phyloP scores from a whole-genome alignment of 2,113 vertebrate genomes.

The Campylomormyrus numenius region DNA sequence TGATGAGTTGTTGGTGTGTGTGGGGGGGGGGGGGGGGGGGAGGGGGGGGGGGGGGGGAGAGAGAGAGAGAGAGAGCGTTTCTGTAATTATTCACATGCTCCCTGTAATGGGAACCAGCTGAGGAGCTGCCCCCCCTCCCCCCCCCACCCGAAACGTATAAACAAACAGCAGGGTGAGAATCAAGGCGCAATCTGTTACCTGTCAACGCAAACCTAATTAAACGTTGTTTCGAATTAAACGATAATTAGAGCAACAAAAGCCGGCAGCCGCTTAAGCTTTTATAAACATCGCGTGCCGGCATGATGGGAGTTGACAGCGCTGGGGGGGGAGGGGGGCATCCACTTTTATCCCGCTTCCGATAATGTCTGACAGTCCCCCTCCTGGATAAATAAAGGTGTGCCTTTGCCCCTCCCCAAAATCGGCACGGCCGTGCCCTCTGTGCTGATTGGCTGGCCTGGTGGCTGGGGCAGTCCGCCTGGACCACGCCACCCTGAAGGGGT shows the following conservation, averaged over 20 bases:
- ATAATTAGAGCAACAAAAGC: slow-evolving; percentile 19
- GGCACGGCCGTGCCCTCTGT: background rate
- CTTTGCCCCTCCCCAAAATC: background rate
- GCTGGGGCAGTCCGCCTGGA: background rate
- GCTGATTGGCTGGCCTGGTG: background rate
- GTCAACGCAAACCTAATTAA: slow-evolving; percentile 19
- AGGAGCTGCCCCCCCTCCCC: background rate
- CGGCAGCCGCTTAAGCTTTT: slow-evolving; percentile 8
- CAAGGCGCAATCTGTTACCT: slow-evolving; percentile 20
- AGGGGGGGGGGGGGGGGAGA: too few relatives aligned
- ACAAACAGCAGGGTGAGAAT: slow-evolving; percentile 15
- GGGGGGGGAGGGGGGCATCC: background rate
- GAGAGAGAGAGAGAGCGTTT: background rate
- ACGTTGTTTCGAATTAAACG: slow-evolving; percentile 19
- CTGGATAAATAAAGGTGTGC: background rate
- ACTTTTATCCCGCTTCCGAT: background rate
- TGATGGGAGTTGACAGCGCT: slow-evolving; percentile 8
- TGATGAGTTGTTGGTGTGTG: too few relatives aligned
- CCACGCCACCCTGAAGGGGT: background rate
- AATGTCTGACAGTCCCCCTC: background rate
- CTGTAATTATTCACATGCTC: background rate
- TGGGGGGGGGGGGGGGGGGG: background rate
- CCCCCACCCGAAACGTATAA: background rate
- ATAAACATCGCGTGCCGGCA: background rate
- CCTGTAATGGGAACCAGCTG: slow-evolving; percentile 16